A percentile compares a stretch with the other conserved stretches of the same genome.
Evolutionary conservation across 2,888 invertebrate species (phyloP).

Genomic region (Chrysolina oricalcia): DNA sequence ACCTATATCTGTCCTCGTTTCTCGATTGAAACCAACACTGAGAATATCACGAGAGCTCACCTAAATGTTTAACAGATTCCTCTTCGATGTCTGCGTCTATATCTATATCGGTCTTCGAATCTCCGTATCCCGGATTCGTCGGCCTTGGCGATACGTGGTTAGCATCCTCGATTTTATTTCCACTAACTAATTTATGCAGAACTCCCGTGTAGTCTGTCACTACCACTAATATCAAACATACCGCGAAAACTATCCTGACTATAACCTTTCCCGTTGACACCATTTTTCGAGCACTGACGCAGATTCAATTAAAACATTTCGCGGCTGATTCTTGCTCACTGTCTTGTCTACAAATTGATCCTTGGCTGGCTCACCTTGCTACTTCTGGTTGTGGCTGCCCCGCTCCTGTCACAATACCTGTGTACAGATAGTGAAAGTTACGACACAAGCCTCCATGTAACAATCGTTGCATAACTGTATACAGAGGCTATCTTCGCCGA

Average conservation of each 20-base stretch:
- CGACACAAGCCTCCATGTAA: constrained; percentile 39
- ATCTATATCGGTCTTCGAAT: constrained; percentile 69
- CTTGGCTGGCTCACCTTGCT: constrained; percentile 62
- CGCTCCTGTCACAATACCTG: constrained; percentile 45
- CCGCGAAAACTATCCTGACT: constrained; percentile 73
- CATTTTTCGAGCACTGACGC: constrained; percentile 58
- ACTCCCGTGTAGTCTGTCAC: constrained; percentile 75
- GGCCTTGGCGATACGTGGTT: constrained; percentile 64
- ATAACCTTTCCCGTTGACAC: constrained; percentile 66
- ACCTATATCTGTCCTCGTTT: no score
- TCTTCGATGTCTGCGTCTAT: constrained; percentile 73
- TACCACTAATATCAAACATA: constrained; percentile 74
- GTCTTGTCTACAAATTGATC: constrained; percentile 46
- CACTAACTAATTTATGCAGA: constrained; percentile 72
- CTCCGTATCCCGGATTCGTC: constrained; percentile 70
- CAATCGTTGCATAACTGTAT: constrained; percentile 37
- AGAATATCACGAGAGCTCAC: constrained; percentile 57
- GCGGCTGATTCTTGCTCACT: constrained; percentile 52
- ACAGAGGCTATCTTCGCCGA: constrained; percentile 6
- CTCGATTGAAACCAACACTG: neutral
- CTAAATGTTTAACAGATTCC: constrained; percentile 69
- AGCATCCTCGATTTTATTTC: constrained; percentile 67
- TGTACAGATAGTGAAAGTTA: constrained; percentile 59
- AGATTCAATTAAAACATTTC: constrained; percentile 48
- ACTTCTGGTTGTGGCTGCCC: constrained; percentile 55